Evolutionary conservation across 2,113 vertebrate genomes (phyloP).

Genomic region (Gambusia holbrooki): DNA sequence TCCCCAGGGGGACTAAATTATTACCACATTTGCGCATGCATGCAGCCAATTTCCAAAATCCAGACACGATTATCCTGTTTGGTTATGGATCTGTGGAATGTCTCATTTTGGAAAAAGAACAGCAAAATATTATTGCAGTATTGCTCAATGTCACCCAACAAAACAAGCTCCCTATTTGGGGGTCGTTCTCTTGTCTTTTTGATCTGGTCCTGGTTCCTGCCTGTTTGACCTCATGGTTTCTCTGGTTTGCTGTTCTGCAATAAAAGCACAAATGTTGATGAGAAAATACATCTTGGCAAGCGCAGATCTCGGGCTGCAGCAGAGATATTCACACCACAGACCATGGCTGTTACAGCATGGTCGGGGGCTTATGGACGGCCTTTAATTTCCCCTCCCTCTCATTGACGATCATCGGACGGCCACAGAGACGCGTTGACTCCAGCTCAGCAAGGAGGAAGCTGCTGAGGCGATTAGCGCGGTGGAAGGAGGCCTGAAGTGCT

Average conservation of each 20-base stretch:
- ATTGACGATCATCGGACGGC: conserved; percentile 61
- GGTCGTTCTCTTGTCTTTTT: conserved; percentile 44
- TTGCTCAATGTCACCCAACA: conserved; percentile 27
- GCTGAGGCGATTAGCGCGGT: conserved; percentile 19
- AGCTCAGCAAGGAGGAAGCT: conserved; percentile 27
- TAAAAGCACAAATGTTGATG: conserved; percentile 18
- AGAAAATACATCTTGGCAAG: conserved; percentile 40
- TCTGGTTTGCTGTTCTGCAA: conserved; percentile 26
- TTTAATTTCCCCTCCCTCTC: conserved; percentile 57
- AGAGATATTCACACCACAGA: conserved; percentile 72
- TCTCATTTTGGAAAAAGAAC: conserved; percentile 47
- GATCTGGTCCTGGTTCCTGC: not conserved
- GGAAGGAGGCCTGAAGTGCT: conserved; percentile 15
- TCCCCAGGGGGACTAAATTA: conserved; percentile 36
- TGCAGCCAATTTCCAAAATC: conserved; percentile 43
- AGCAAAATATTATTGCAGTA: conserved; percentile 42
- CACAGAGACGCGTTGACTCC: conserved; percentile 67
- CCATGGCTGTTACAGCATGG: conserved; percentile 55
- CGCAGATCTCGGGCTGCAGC: conserved; percentile 23
- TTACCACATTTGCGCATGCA: conserved; percentile 65
- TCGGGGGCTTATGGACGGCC: conserved; percentile 47
- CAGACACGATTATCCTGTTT: conserved; percentile 34
- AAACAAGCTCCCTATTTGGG: conserved; percentile 5
- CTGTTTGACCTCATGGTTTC: conserved; percentile 28
- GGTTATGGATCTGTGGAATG: conserved; percentile 41